phyloP scores from a whole-genome alignment of 2,113 vertebrate species.

The Pseudonaja textilis region DNA sequence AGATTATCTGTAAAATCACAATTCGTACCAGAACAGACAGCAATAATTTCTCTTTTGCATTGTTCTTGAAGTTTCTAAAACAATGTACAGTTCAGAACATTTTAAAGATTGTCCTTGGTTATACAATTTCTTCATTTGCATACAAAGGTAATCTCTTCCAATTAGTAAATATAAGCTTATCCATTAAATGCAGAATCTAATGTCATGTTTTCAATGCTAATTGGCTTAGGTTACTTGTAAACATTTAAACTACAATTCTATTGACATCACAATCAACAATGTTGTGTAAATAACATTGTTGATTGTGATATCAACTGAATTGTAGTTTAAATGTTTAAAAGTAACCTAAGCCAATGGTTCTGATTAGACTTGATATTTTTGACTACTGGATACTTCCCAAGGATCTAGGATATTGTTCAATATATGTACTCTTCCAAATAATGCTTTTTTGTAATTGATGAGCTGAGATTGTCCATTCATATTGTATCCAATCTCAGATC shows the following conservation, averaged over 20 bases:
- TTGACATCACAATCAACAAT: not conserved
- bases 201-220: not conserved
- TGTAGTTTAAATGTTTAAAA: not conserved
- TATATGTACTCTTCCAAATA: not conserved
- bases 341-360: not conserved
- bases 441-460: not conserved
- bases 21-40: not conserved
- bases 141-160: not conserved
- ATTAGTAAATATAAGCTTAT: not conserved
- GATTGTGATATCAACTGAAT: not conserved
- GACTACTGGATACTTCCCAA: not conserved
- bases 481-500: not conserved
- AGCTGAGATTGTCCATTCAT: not conserved
- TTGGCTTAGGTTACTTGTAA: not conserved
- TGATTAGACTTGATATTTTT: not conserved
- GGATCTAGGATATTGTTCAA: not conserved
- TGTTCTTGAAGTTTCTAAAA: not conserved
- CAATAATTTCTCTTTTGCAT: not conserved
- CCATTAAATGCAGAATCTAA: not conserved
- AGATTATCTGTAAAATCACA: not conserved
- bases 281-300: not conserved
- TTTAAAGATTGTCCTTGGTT: not conserved
- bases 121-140: not conserved
- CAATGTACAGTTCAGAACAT: not conserved
- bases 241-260: not conserved